These are phyloP conservation scores for Chiroxiphia lanceolata DNA, from an alignment of 2,797 vertebrate species.

Conservation along the genomic window DNA sequence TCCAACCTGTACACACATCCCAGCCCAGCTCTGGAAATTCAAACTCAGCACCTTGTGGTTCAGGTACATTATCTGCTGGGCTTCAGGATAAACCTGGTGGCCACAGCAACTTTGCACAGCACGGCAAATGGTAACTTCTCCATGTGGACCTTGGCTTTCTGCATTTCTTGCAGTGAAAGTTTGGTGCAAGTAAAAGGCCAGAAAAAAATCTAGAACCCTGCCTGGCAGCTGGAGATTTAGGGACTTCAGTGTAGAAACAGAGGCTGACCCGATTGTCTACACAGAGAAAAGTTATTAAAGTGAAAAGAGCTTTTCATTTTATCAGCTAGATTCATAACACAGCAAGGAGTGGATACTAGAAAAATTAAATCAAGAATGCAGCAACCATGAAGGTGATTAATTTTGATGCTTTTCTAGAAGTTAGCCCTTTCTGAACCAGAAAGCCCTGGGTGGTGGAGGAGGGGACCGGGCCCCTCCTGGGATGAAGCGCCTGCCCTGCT, in stretches of 20 bases:
- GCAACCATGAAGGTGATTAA: neutral
- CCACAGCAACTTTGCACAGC: neutral
- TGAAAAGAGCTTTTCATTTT: constrained; percentile 22
- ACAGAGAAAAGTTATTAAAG: constrained; percentile 10
- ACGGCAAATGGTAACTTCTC: neutral
- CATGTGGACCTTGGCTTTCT: accelerated
- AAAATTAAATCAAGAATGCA: constrained; percentile 33
- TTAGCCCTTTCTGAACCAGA: neutral
- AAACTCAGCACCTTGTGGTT: neutral
- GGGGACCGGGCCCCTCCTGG: neutral
- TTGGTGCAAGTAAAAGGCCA: neutral
- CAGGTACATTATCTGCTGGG: neutral
- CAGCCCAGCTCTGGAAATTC: neutral
- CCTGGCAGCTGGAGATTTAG: neutral
- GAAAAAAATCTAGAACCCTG: neutral
- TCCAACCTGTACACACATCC: neutral
- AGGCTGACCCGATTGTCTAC: neutral
- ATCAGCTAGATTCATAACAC: neutral
- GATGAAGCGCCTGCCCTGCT: neutral
- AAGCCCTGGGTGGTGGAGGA: neutral
- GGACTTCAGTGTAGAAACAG: neutral
- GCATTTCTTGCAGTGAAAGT: neutral
- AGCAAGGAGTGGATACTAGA: neutral
- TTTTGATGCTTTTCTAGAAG: constrained; percentile 13
- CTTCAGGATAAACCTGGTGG: neutral